Percentiles rank a stretch among this genome's conserved stretches.
phyloP scores from a whole-genome alignment of 92 coral and sea anemone species.

The Blastomussa wellsi region DNA sequence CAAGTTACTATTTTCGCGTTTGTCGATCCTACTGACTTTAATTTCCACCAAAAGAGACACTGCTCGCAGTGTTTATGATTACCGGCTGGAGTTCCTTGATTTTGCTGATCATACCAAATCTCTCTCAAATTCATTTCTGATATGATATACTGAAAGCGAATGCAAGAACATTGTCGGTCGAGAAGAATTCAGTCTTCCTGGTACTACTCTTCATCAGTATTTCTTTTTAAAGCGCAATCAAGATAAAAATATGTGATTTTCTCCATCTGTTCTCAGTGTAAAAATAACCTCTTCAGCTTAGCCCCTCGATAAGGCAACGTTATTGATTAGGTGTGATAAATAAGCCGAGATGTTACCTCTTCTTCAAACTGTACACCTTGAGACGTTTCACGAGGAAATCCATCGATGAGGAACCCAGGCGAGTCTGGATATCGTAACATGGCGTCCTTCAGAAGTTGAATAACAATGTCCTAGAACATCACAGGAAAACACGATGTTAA shows the following conservation, averaged over 20 bases:
- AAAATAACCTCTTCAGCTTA: background rate
- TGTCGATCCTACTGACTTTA: no score
- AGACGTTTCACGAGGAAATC: constrained; percentile 76
- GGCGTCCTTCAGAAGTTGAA: constrained; percentile 76
- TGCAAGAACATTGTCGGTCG: background rate
- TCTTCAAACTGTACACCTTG: constrained; percentile 83
- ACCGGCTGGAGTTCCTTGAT: no score
- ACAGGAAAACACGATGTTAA: background rate
- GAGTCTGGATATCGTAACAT: constrained; percentile 77
- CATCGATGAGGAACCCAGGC: constrained; percentile 84
- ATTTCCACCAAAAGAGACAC: no score
- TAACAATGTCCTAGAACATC: constrained; percentile 60
- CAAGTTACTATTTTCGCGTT: no score
- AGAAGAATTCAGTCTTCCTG: no score
- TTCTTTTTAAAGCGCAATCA: no score
- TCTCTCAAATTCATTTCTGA: no score
- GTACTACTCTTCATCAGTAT: no score
- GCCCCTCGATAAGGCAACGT: background rate
- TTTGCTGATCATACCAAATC: background rate
- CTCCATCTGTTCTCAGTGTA: background rate
- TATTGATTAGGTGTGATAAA: background rate
- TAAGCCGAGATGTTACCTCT: constrained; percentile 39
- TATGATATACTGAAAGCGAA: background rate
- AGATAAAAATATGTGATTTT: background rate
- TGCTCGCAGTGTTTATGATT: no score